A percentile compares a stretch with the other conserved stretches of the same genome.
Evolutionary conservation across 2,113 vertebrate species (phyloP).

Genomic region (Nibea coibor): DNA sequence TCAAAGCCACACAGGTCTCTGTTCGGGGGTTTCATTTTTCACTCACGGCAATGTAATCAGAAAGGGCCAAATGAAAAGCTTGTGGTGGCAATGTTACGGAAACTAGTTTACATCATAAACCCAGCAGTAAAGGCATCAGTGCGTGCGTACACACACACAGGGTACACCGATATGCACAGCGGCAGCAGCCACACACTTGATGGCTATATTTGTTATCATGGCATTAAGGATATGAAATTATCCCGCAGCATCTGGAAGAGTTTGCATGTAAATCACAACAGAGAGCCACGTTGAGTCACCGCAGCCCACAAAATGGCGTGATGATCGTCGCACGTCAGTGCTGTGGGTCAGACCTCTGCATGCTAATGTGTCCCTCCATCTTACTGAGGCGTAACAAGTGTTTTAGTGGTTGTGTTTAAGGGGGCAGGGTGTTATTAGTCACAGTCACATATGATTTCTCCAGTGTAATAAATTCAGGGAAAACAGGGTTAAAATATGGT

Average conservation of each 20-base stretch:
- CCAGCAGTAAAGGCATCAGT: constrained; percentile 29
- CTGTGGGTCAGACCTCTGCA: constrained; percentile 17
- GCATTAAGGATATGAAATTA: constrained; percentile 62
- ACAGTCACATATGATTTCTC: constrained; percentile 2
- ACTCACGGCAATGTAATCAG: constrained; percentile 45
- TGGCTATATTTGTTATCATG: constrained; percentile 51
- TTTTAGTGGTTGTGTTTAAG: background rate
- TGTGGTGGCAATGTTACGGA: constrained; percentile 48
- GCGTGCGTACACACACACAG: constrained; percentile 12
- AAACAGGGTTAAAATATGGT: constrained; percentile 15
- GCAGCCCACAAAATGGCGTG: constrained; percentile 38
- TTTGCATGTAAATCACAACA: constrained; percentile 69
- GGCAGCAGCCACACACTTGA: background rate
- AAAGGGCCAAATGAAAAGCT: constrained; percentile 59
- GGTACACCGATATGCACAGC: constrained; percentile 42
- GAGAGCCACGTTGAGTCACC: constrained; percentile 46
- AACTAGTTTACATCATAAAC: constrained; percentile 62
- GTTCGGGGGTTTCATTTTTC: constrained; percentile 49
- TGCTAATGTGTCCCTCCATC: constrained; percentile 41
- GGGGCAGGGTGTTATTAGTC: constrained; percentile 3
- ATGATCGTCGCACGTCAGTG: constrained; percentile 49
- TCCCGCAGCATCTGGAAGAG: constrained; percentile 54
- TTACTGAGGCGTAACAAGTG: constrained; percentile 48
- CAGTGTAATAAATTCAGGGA: constrained; percentile 7
- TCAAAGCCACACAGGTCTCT: constrained; percentile 20